Conservation (phyloP, 1,140 invertebrate species). For the Drosophila virilis region DNA sequence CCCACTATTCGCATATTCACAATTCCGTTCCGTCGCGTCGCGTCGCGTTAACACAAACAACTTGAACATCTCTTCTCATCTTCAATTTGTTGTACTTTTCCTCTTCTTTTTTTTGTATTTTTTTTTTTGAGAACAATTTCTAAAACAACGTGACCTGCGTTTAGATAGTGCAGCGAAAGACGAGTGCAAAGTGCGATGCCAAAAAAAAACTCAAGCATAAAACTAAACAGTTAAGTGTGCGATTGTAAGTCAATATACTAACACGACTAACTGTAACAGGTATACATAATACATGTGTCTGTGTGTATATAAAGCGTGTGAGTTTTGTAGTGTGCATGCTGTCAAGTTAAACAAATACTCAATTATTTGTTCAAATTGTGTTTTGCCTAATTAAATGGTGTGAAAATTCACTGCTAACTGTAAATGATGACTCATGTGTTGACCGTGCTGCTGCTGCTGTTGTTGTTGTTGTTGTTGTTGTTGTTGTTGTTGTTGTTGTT, state of each 20-base stretch:
- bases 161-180: constrained; percentile 49
- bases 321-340: constrained; percentile 5
- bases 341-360: neutral
- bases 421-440: constrained; percentile 29
- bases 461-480: constrained; percentile 3
- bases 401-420: constrained; percentile 36
- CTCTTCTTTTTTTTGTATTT: neutral
- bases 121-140: neutral
- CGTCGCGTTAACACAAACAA: constrained; percentile 19
- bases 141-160: constrained; percentile 1
- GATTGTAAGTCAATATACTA: constrained; percentile 1
- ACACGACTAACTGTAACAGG: constrained; percentile 7
- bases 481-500: constrained; percentile 2
- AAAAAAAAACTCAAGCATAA: neutral
- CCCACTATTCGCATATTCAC: constrained; percentile 25
- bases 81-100: neutral
- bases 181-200: constrained; percentile 26
- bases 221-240: constrained; percentile 15
- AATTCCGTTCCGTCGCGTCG: constrained; percentile 12
- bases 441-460: constrained; percentile 22
- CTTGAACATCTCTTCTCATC: constrained; percentile 4
- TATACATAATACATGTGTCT: neutral
- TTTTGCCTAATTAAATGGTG: constrained; percentile 30
- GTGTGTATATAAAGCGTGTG: neutral
- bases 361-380: constrained; percentile 10